These are phyloP conservation scores for Phragmatobia fuliginosa DNA, from an alignment of 2,888 invertebrate species.

Conservation along the genomic window DNA sequence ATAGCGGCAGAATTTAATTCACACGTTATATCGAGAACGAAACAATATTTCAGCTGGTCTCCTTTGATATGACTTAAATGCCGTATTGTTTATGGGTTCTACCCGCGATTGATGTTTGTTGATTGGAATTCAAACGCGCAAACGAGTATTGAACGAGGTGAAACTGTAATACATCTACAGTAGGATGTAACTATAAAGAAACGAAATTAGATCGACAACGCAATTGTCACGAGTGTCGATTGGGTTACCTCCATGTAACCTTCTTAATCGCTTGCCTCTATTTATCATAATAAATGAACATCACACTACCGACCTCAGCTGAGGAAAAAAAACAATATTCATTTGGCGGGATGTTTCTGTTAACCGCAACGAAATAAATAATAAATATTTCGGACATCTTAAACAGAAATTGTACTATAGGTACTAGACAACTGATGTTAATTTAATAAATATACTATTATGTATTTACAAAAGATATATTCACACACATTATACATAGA, in stretches of 20 bases:
- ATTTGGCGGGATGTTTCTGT: too few relatives aligned
- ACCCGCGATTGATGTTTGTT: slow-evolving; percentile 18
- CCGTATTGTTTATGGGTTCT: slow-evolving; percentile 29
- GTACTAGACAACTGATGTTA: too few relatives aligned
- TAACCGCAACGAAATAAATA: too few relatives aligned
- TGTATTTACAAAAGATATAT: too few relatives aligned
- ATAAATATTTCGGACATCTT: too few relatives aligned
- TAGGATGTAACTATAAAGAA: background rate
- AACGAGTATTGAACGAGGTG: background rate
- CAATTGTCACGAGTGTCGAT: background rate
- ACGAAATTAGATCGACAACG: background rate
- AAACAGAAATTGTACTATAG: too few relatives aligned
- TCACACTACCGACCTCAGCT: too few relatives aligned
- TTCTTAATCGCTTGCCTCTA: background rate
- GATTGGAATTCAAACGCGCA: slow-evolving; percentile 20
- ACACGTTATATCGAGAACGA: slow-evolving; percentile 40
- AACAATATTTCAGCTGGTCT: slow-evolving; percentile 41
- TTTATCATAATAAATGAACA: background rate
- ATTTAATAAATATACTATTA: too few relatives aligned
- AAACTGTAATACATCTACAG: background rate
- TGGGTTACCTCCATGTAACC: background rate
- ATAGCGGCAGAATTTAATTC: slow-evolving; percentile 28
- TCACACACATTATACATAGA: too few relatives aligned
- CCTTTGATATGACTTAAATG: slow-evolving; percentile 49
- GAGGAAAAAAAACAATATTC: too few relatives aligned